Evolutionary conservation across 2,797 vertebrate species (phyloP).

Genomic region (Rhodeus uyekii): DNA sequence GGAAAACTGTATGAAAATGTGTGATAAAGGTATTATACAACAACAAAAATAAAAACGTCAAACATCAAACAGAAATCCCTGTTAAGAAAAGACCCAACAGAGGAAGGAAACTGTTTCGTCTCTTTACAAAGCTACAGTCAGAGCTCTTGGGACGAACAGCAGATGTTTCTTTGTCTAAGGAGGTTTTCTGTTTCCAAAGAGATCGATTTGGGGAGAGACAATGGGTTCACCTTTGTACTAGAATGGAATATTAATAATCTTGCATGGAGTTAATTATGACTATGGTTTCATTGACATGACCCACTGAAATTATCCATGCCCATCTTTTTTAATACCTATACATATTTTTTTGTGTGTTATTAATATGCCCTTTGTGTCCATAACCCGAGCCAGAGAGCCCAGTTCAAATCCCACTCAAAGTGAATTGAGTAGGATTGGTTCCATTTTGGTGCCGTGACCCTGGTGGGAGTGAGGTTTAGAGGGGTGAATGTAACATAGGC

Average conservation of each 20-base stretch:
- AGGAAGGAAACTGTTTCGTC: background rate
- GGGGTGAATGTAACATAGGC: no score
- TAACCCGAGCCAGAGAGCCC: no score
- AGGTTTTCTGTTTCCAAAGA: background rate
- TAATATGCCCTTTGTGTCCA: background rate
- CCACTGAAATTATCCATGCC: background rate
- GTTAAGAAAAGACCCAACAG: background rate
- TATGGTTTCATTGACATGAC: background rate
- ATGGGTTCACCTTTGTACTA: background rate
- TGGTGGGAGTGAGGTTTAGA: no score
- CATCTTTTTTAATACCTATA: background rate
- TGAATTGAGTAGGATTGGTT: no score
- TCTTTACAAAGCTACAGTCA: background rate
- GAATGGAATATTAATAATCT: background rate
- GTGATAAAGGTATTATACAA: background rate
- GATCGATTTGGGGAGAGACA: background rate
- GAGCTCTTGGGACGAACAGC: background rate
- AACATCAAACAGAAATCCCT: background rate
- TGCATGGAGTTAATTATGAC: background rate
- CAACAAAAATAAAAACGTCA: background rate
- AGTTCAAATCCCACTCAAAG: no score
- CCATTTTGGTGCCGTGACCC: no score
- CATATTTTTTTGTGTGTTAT: background rate
- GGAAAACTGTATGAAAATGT: background rate
- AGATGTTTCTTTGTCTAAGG: constrained; percentile 3